These are phyloP conservation scores for Ophion slaviceki DNA, from an alignment of 2,888 invertebrate genomes.

Conservation along the genomic window DNA sequence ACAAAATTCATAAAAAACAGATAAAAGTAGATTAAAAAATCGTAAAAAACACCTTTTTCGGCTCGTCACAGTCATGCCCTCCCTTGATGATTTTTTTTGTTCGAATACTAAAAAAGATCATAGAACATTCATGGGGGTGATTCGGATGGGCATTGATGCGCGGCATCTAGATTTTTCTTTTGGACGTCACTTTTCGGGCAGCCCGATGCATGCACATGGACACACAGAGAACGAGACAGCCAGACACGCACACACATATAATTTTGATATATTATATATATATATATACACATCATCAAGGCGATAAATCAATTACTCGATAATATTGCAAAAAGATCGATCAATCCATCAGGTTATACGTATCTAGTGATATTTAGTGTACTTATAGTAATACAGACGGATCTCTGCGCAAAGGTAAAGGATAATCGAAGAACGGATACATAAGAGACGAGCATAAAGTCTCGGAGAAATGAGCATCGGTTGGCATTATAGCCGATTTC, in stretches of 20 bases:
- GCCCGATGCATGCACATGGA: not conserved
- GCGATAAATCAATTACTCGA: constrained; percentile 65
- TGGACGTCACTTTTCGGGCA: not conserved
- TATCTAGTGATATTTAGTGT: constrained; percentile 44
- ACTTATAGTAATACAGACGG: constrained; percentile 27
- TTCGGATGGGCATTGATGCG: no score
- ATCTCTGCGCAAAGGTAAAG: constrained; percentile 27
- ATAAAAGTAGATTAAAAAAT: no score
- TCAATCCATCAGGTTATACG: constrained; percentile 44
- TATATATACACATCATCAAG: not conserved
- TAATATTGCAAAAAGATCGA: constrained; percentile 59
- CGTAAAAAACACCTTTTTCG: no score
- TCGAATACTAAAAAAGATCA: no score
- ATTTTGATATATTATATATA: not conserved
- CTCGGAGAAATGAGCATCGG: constrained; percentile 49
- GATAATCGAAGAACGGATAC: constrained; percentile 50
- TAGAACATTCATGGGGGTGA: no score
- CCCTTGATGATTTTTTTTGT: no score
- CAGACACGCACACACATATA: not conserved
- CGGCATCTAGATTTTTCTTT: no score
- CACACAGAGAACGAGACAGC: not conserved
- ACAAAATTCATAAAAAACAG: no score
- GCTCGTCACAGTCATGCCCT: no score
- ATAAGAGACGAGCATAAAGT: constrained; percentile 8
- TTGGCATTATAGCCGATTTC: constrained; percentile 22